These are phyloP conservation scores for Ctenodactylus gundi DNA, from an alignment of 2,113 vertebrate genomes.

Conservation along the genomic window DNA sequence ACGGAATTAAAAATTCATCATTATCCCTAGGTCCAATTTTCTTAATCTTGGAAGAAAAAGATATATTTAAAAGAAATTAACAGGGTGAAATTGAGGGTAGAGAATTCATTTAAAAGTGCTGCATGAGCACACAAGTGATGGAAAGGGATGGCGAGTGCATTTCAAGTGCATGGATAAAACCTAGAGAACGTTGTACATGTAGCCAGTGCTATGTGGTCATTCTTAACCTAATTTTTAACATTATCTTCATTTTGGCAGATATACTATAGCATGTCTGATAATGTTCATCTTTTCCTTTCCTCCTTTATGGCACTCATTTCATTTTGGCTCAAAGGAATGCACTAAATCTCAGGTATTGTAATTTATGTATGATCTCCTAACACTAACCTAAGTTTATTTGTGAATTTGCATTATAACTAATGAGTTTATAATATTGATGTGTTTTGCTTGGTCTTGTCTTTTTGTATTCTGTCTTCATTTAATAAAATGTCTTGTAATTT, in stretches of 20 bases:
- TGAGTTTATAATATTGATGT: slow-evolving; percentile 57
- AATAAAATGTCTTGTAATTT: not conserved
- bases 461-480: slow-evolving; percentile 40
- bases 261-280: slow-evolving; percentile 89
- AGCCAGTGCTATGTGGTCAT: slow-evolving; percentile 52
- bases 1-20: slow-evolving; percentile 7
- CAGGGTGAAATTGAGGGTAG: rapidly evolving
- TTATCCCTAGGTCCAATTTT: slow-evolving; percentile 27
- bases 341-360: slow-evolving; percentile 98
- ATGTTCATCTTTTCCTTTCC: slow-evolving; percentile 94
- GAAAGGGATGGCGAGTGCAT: not conserved
- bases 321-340: slow-evolving; percentile 96
- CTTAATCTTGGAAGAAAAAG: slow-evolving; percentile 39
- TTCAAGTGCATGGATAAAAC: slow-evolving; percentile 73
- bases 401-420: slow-evolving; percentile 77
- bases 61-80: slow-evolving; percentile 63
- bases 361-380: slow-evolving; percentile 85
- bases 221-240: slow-evolving; percentile 77
- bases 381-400: slow-evolving; percentile 71
- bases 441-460: slow-evolving; percentile 57
- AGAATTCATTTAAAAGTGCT: slow-evolving; percentile 32
- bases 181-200: not conserved
- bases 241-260: slow-evolving; percentile 82
- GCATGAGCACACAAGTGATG: slow-evolving; percentile 43
- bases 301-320: slow-evolving; percentile 92